Conservation (phyloP, 2,888 invertebrate genomes). For the Escarpia spicata region DNA sequence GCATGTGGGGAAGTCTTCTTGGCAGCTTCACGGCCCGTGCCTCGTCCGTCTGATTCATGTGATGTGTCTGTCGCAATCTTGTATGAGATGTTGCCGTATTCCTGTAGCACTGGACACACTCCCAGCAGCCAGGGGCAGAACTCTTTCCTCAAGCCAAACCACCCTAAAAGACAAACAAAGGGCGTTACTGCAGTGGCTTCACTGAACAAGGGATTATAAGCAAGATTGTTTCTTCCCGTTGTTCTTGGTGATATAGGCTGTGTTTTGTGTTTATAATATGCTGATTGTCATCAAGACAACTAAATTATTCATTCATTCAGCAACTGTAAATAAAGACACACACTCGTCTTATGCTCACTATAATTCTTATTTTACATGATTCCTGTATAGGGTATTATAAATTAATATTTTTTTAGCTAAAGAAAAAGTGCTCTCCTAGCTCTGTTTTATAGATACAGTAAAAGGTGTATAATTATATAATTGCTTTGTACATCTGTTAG, state of each 20-base stretch:
- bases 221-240: too few relatives aligned
- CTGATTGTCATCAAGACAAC: too few relatives aligned
- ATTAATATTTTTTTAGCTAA: too few relatives aligned
- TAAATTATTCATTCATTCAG: too few relatives aligned
- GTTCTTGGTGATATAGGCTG: too few relatives aligned
- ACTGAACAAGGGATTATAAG: neutral
- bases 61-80: constrained; percentile 45
- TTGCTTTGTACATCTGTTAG: too few relatives aligned
- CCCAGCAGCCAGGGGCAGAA: constrained; percentile 96
- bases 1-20: neutral
- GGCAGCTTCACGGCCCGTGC: constrained; percentile 25
- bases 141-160: constrained; percentile 98
- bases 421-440: too few relatives aligned
- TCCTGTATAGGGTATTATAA: neutral
- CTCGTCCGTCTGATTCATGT: neutral
- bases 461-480: too few relatives aligned
- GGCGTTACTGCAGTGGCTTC: neutral
- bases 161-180: constrained; percentile 76
- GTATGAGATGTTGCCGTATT: constrained; percentile 98
- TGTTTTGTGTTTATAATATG: too few relatives aligned
- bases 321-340: neutral
- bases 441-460: too few relatives aligned
- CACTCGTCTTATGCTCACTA: neutral
- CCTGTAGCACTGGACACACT: constrained; percentile 92
- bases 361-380: neutral